Base-by-base conservation (phyloP, 2,888 invertebrate species). In the Xestia xanthographa region DNA sequence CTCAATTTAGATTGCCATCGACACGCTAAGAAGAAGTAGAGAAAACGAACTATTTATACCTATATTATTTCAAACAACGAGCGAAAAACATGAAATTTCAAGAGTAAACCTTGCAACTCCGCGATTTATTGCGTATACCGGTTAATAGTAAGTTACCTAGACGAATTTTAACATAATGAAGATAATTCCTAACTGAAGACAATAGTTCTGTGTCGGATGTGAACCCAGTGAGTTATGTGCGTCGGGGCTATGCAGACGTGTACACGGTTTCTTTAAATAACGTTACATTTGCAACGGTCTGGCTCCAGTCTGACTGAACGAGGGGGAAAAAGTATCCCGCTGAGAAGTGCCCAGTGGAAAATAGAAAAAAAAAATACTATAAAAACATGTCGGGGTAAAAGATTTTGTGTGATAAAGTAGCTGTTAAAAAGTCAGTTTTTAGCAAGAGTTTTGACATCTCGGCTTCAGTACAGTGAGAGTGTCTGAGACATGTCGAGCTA, bases 271-370 rank as follows among this genome's bases (percentile, higher is more conserved):
- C 56, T 76, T 66, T 41, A 67, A 77, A 75, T 22, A 26, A 78
- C 29, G 48, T 78, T 67, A 76, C 68, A 78, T 76, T 78, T 77
- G n/a, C 67, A 48, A 41, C n/a, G 48, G 78, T 60, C 76, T 76
- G 67, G 48, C 78, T 50, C 56, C 75, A 29, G 45, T 29, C 14
- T 58, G 56, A 48, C 67, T 41, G 67, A 2, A 34, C 29, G 20
- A 22, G 50, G 43, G 74, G 48, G 62, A 17, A n/a, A 11, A 5
- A 3, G 56, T 58, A 34, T 17, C 76, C 48, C 58, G 68, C 48
- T 29, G 76, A 11, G 78, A 41, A n/a, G 12, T 20, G 34, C 8
- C 17, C 34, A 17, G 45, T 0, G 38, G 56, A 20, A 58, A 63
- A 66, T 60, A 60, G 17, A 60, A 34, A 60, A 58, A 58, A 56